Conservation (phyloP, 1,140 invertebrate species). For the Octopus bimaculoides region DNA sequence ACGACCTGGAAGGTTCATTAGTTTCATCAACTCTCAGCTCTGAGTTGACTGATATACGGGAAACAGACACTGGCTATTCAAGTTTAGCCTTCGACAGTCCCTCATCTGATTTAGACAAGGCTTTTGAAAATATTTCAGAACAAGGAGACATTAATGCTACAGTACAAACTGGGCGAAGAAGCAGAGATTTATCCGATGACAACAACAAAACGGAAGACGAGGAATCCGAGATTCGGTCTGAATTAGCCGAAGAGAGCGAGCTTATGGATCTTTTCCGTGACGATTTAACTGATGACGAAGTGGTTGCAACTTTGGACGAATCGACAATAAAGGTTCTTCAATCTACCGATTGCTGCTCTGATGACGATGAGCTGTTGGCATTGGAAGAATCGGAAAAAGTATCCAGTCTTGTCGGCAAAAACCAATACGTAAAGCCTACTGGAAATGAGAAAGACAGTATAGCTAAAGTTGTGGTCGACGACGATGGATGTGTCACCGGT, state of each 20-base stretch:
- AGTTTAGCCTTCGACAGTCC: conserved; percentile 32
- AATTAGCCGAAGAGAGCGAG: not conserved
- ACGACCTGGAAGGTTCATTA: not conserved
- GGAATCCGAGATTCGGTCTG: not conserved
- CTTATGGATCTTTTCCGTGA: not conserved
- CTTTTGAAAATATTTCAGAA: conserved; percentile 12
- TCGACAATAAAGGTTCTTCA: not conserved
- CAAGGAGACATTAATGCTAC: not conserved
- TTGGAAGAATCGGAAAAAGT: not conserved
- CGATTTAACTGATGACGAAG: conserved; percentile 1
- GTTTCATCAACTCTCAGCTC: conserved; percentile 17
- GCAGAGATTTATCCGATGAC: not conserved
- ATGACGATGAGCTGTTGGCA: not conserved
- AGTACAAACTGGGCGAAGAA: not conserved
- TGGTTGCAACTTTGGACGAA: not conserved
- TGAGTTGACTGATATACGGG: conserved; percentile 27
- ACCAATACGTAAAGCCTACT: conserved; percentile 11
- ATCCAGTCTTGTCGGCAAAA: not conserved
- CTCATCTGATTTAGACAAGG: conserved; percentile 19
- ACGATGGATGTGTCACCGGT: not conserved
- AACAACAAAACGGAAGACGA: not conserved
- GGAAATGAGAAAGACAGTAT: not conserved
- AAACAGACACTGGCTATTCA: conserved; percentile 40
- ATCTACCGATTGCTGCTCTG: not conserved
- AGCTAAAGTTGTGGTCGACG: conserved; percentile 8